Base-by-base conservation (phyloP, 2,888 invertebrate species). In the Trachelus troglodyta region DNA sequence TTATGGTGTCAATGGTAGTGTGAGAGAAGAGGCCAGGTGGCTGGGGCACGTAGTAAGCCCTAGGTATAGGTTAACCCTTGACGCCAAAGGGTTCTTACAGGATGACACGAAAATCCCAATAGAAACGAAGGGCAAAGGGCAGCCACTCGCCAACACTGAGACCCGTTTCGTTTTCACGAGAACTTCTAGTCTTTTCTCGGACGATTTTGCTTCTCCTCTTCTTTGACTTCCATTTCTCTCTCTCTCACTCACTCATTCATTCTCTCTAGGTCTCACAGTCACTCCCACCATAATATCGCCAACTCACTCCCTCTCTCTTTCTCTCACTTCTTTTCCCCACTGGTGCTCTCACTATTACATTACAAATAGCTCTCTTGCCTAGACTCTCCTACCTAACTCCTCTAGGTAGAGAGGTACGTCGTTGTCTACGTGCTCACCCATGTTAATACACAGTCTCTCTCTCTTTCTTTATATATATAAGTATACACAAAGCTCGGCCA, bases 321-420 rank as follows among this genome's bases (percentile, higher is more conserved):
- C 80, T 56, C 82, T 85, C 84, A 37, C 37, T 88, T 88, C 88
- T 82, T 87, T 88, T 88, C 85, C 87, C 85, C 84, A 84, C 79
- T 76, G n/a, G 83, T 83, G 85, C 87, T 86, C 88, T 88, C 85
- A 83, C 89, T 88, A 86, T 88, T 86, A 85, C 87, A 87, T 89
- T 88, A 88, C 88, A 87, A 88, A 88, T 89, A 88, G 89, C 87
- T 88, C 87, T 86, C 87, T 87, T 84, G 86, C 87, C 86, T 85
- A 86, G 87, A 83, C 81, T 81, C 81, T 81, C 81, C 82, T 83
- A 81, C 69, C 35, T 35, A 35, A 35, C 34, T n/a, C 12, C 75
- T 69, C 40, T 75, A 76, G 75, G 40, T 33, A 68, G 40, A 40
- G 40, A 40, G 40, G 40, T 40, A 34, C 34, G 34, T n/a, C 35